Evolutionary conservation across 53 echinoderm and acorn worm species (phyloP).

Genomic region (Henricia sp.): DNA sequence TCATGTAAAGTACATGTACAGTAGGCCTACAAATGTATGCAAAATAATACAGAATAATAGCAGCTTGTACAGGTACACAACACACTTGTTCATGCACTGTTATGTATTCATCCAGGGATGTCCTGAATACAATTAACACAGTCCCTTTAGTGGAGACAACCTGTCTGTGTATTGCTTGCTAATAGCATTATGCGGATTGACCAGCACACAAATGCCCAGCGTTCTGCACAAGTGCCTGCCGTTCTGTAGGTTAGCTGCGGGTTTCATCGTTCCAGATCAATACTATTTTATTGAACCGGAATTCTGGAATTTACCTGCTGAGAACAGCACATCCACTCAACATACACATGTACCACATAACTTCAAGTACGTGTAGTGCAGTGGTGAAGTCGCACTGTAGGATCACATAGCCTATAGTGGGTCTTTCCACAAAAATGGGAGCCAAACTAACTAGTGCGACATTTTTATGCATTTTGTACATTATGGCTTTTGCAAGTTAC

Average conservation of each 20-base stretch:
- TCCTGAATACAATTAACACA: background rate
- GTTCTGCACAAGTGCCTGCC: slow-evolving; percentile 19
- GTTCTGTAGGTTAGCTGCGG: background rate
- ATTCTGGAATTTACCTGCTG: slow-evolving; percentile 9
- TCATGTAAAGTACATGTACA: background rate
- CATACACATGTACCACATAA: slow-evolving; percentile 17
- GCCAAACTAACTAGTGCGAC: too few species aligned
- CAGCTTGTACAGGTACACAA: background rate
- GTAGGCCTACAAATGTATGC: background rate
- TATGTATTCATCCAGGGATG: background rate
- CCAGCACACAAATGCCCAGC: slow-evolving; percentile 10
- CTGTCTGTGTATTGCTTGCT: slow-evolving; percentile 25
- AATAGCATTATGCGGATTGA: slow-evolving; percentile 47
- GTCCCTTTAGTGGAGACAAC: slow-evolving; percentile 19
- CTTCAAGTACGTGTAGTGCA: background rate
- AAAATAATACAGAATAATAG: too few species aligned
- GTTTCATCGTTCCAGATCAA: slow-evolving; percentile 6
- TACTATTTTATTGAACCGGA: slow-evolving; percentile 47
- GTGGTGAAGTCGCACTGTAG: background rate
- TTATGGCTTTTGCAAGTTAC: too few species aligned
- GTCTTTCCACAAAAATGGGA: too few species aligned
- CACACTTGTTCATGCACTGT: background rate
- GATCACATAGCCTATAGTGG: too few species aligned
- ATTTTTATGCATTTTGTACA: too few species aligned
- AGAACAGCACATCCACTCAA: background rate